A percentile compares a stretch with the other conserved stretches of the same genome.
Conservation (phyloP, 1,140 invertebrate genomes). For the Aricia agestis region DNA sequence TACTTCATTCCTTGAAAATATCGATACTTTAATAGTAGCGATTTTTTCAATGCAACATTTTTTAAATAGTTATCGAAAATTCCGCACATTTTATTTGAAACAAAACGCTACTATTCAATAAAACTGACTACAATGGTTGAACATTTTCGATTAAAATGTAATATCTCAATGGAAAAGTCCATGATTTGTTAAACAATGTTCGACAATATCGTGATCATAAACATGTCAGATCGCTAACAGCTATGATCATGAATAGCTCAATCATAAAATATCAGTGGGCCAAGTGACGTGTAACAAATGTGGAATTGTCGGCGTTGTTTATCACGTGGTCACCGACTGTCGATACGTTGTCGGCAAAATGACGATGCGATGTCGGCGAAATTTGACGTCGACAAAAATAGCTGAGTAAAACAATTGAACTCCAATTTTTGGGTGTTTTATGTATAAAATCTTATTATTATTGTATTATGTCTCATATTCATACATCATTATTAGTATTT, state of each 20-base stretch:
- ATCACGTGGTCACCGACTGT: conserved; percentile 15
- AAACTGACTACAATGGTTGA: background rate
- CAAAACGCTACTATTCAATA: background rate
- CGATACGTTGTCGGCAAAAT: conserved; percentile 17
- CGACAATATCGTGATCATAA: conserved; percentile 29
- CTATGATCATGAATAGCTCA: conserved; percentile 32
- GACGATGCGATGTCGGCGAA: conserved; percentile 9
- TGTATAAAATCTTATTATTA: no score
- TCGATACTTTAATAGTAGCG: no score
- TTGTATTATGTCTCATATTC: no score
- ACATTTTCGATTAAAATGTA: conserved; percentile 21
- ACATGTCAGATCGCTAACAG: conserved; percentile 36
- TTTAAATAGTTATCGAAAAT: no score
- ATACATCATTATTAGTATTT: no score
- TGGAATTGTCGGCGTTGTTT: conserved; percentile 26
- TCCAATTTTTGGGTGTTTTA: no score
- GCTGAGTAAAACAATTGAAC: no score
- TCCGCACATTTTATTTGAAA: background rate
- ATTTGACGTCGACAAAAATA: no score
- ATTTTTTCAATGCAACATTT: no score
- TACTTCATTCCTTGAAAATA: no score
- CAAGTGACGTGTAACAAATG: conserved; percentile 32
- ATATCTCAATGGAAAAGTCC: conserved; percentile 23
- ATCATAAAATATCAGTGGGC: conserved; percentile 36
- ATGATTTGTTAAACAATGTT: conserved; percentile 29